Percentiles rank a stretch among this genome's conserved stretches.
These are phyloP conservation scores for Bombus pyrosoma DNA, from an alignment of 1,140 invertebrate genomes.

Conservation along the genomic window DNA sequence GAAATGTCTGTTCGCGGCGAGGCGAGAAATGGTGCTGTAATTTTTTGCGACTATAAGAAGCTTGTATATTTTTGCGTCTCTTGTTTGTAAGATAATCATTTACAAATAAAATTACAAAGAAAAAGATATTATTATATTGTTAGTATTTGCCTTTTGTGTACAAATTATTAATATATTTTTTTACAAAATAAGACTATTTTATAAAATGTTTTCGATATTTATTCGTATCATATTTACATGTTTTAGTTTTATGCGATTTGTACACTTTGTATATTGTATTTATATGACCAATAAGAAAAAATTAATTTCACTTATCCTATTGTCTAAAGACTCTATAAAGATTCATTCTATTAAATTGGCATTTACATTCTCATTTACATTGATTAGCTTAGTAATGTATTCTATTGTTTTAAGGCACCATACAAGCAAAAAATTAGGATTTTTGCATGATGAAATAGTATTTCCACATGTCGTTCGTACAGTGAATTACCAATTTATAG, in stretches of 20 bases:
- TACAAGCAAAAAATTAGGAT: neutral
- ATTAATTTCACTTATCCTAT: neutral
- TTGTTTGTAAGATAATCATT: constrained; percentile 80
- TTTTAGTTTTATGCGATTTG: constrained; percentile 47
- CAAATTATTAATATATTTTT: neutral
- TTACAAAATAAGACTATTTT: neutral
- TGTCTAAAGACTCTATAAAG: neutral
- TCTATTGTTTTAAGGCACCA: constrained; percentile 32
- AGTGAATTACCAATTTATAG: constrained; percentile 2
- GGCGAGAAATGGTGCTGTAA: constrained; percentile 77
- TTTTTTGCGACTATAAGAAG: constrained; percentile 78
- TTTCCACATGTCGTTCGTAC: neutral
- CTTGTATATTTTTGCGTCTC: constrained; percentile 81
- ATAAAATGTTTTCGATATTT: neutral
- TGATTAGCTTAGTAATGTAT: constrained; percentile 19
- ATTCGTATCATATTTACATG: constrained; percentile 41
- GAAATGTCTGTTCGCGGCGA: constrained; percentile 31
- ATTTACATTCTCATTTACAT: constrained; percentile 49
- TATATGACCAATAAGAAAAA: neutral
- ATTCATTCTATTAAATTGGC: neutral
- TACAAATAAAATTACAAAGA: constrained; percentile 70
- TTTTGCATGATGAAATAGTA: neutral
- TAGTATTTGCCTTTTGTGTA: neutral
- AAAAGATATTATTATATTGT: constrained; percentile 12
- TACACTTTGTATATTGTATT: constrained; percentile 43